Percentiles rank a stretch among this genome's conserved stretches.
phyloP scores from a whole-genome alignment of 2,797 vertebrate genomes.

The Paratrypauchen microcephalus region DNA sequence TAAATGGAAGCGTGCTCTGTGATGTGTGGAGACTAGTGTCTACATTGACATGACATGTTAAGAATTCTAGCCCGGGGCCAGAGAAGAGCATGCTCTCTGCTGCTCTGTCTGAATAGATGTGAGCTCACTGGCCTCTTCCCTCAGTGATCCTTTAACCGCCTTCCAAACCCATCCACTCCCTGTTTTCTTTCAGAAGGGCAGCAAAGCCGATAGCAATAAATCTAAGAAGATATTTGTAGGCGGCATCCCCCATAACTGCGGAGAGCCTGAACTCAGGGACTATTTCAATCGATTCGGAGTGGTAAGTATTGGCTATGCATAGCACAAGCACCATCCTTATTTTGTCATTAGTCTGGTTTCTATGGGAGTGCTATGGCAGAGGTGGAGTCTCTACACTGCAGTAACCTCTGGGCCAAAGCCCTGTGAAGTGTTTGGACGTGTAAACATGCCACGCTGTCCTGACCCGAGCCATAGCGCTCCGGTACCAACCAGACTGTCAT shows the following conservation, averaged over 20 bases:
- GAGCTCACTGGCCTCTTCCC: slow-evolving; percentile 59
- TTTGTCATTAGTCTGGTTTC: slow-evolving; percentile 37
- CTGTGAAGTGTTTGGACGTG: no score
- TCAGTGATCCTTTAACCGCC: slow-evolving; percentile 58
- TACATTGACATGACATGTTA: slow-evolving; percentile 76
- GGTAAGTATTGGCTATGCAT: slow-evolving; percentile 84
- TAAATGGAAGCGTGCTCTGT: slow-evolving; percentile 58
- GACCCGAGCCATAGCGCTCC: neutral
- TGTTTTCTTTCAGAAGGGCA: slow-evolving; percentile 91
- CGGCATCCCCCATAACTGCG: slow-evolving; percentile 99
- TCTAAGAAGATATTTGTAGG: slow-evolving; percentile 99
- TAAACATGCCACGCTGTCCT: neutral
- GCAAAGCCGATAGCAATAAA: slow-evolving; percentile 97
- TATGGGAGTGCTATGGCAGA: neutral
- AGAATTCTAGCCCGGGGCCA: slow-evolving; percentile 73
- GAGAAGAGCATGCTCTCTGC: slow-evolving; percentile 65
- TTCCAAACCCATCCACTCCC: slow-evolving; percentile 67
- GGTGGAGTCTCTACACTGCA: neutral
- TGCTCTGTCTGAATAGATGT: slow-evolving; percentile 71
- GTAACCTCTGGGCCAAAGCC: neutral
- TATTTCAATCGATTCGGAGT: slow-evolving; percentile 99
- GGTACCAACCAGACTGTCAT: slow-evolving; percentile 28
- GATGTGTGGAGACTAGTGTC: slow-evolving; percentile 70
- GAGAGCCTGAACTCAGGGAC: slow-evolving; percentile 99
- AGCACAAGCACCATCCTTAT: slow-evolving; percentile 35